These are phyloP conservation scores for Menidia beryllina DNA, from an alignment of 2,113 vertebrate genomes.

Conservation along the genomic window DNA sequence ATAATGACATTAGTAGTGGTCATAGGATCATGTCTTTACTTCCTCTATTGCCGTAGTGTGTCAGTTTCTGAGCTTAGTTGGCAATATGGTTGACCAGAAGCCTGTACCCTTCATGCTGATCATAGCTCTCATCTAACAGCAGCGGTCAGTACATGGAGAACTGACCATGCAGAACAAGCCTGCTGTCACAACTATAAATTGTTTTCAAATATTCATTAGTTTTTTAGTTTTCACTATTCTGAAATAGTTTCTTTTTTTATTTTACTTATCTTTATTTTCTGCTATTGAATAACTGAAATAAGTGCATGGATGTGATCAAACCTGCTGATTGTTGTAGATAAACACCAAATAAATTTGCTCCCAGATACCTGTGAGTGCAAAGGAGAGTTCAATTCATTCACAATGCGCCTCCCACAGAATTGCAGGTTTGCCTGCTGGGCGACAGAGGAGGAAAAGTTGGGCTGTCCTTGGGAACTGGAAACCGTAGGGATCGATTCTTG, in stretches of 20 bases:
- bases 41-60: slow-evolving; percentile 10
- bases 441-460: slow-evolving; percentile 35
- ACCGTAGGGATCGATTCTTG: slow-evolving; percentile 44
- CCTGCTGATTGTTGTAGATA: too few species aligned
- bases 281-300: background rate
- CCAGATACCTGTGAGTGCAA: background rate
- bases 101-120: slow-evolving; percentile 8
- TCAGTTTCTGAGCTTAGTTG: slow-evolving; percentile 2
- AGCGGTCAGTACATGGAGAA: slow-evolving; percentile 8
- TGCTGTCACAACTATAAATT: slow-evolving; percentile 13
- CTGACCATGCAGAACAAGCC: slow-evolving; percentile 31
- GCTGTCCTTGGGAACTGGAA: slow-evolving; percentile 62
- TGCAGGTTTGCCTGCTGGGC: slow-evolving; percentile 12
- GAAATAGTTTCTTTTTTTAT: too few species aligned
- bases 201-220: too few species aligned
- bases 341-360: background rate
- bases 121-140: slow-evolving; percentile 14
- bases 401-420: background rate
- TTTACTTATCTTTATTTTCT: background rate
- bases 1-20: background rate
- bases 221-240: too few species aligned
- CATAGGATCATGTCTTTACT: background rate
- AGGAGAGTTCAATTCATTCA: slow-evolving; percentile 22
- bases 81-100: background rate
- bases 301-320: background rate